These are phyloP conservation scores for Epinephelus awoara DNA, from an alignment of 2,797 vertebrate genomes.

Conservation along the genomic window DNA sequence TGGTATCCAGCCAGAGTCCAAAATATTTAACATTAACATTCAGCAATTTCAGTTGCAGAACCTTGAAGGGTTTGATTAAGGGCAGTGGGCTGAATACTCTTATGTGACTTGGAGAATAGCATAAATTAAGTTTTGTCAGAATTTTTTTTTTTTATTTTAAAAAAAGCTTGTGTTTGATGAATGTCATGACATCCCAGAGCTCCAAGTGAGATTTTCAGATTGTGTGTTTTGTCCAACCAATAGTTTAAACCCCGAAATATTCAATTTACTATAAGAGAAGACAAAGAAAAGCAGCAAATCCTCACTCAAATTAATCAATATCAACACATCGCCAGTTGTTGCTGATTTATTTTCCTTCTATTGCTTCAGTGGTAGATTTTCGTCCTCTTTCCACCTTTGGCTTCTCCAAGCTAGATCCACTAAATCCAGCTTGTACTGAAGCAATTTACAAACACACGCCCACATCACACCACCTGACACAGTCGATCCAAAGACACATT, in stretches of 20 bases:
- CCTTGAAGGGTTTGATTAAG: too few species aligned
- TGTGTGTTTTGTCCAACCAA: background rate
- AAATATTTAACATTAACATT: too few species aligned
- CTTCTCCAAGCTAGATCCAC: slow-evolving; percentile 1
- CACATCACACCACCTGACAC: slow-evolving; percentile 42
- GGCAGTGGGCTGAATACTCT: too few species aligned
- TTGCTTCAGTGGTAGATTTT: background rate
- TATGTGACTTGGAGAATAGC: too few species aligned
- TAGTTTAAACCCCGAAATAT: background rate
- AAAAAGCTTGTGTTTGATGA: too few species aligned
- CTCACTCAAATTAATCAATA: too few species aligned
- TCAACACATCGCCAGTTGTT: background rate
- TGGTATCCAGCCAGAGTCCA: too few species aligned
- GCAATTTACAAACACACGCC: slow-evolving; percentile 38
- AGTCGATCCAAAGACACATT: slow-evolving; percentile 64
- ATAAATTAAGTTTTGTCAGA: too few species aligned
- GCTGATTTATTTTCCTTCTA: background rate
- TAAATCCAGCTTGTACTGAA: slow-evolving; percentile 5
- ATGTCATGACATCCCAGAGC: background rate
- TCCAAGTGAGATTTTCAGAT: background rate
- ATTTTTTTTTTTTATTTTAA: too few species aligned
- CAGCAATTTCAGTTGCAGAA: too few species aligned
- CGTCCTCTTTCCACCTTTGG: background rate
- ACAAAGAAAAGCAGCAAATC: slow-evolving; percentile 11
- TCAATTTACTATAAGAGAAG: background rate